Conservation (phyloP, 2,888 invertebrate genomes). For the Andrena chrysosceles region DNA sequence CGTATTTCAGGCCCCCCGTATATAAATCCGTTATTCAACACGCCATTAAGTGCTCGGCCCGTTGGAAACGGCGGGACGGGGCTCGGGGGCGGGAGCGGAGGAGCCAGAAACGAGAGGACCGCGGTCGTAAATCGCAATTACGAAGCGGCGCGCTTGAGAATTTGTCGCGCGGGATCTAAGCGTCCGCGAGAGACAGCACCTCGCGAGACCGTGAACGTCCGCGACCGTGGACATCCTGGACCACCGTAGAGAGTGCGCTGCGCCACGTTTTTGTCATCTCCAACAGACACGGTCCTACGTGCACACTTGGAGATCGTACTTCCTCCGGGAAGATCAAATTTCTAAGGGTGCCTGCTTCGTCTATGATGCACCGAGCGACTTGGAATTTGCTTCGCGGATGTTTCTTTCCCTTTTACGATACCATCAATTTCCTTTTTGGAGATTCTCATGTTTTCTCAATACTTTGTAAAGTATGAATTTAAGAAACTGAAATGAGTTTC, state of each 20-base stretch:
- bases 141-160: conserved; percentile 83
- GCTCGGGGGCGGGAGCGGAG: conserved; percentile 34
- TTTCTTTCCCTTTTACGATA: no score
- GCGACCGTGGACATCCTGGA: conserved; percentile 62
- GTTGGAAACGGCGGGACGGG: conserved; percentile 67
- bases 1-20: conserved; percentile 79
- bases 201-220: conserved; percentile 54
- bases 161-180: conserved; percentile 83
- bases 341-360: conserved; percentile 32
- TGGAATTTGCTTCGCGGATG: no score
- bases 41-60: conserved; percentile 82
- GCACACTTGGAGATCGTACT: conserved; percentile 14
- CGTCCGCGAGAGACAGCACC: conserved; percentile 58
- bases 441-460: no score
- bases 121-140: conserved; percentile 83
- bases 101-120: conserved; percentile 40
- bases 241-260: conserved; percentile 68
- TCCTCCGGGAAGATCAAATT: conserved; percentile 42
- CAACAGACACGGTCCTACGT: background rate
- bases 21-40: conserved; percentile 85
- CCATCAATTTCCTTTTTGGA: no score
- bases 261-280: conserved; percentile 44
- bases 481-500: no score
- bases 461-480: no score
- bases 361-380: no score